Base-by-base conservation (phyloP, 2,888 invertebrate species). In the Adineta ricciae region DNA sequence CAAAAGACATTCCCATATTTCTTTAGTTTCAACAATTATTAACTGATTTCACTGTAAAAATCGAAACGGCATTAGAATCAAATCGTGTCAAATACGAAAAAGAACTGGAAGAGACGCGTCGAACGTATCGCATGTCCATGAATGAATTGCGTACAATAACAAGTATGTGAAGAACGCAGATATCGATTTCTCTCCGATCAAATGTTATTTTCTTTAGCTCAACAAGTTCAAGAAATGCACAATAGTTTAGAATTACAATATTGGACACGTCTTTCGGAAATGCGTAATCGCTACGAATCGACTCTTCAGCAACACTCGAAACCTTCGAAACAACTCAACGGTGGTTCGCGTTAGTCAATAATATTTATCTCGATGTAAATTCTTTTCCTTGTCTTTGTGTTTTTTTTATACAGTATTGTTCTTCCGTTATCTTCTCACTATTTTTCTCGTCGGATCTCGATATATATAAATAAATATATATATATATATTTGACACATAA, bases 171-270 rank as follows among this genome's bases (percentile, higher is more conserved):
- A 14, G 27, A 14, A 32, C 27, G 16, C 1, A n/a, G 8, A 54
- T 8, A 54, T 46, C 46, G 46, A 46, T 46, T 46, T 46, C 46
- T 46, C 5, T 46, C 46, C 8, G 8, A 46, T 46, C 46, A 46
- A 7, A 21, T 73, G 19, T 21, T 9, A 27, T 38, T 5, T 36
- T 36, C 38, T 78, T 78, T 41, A 78, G 78, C 41, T 78, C 41
- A 78, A 78, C 78, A 78, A 78, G 78, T 78, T 38, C 38, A 78
- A 41, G 78, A 78, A 41, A 78, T 78, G 41, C 78, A 41, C 9
- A 78, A 38, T 78, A 78, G 41, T 78, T 78, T 78, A 78, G 78
- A 78, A 78, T 41, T 78, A 41, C 78, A 78, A 78, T 78, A 78
- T 78, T 78, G 41, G 78, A 78, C 24, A 9, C 24, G 78, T n/a